phyloP scores from a whole-genome alignment of 2,797 vertebrate genomes.

The Lerista edwardsae region DNA sequence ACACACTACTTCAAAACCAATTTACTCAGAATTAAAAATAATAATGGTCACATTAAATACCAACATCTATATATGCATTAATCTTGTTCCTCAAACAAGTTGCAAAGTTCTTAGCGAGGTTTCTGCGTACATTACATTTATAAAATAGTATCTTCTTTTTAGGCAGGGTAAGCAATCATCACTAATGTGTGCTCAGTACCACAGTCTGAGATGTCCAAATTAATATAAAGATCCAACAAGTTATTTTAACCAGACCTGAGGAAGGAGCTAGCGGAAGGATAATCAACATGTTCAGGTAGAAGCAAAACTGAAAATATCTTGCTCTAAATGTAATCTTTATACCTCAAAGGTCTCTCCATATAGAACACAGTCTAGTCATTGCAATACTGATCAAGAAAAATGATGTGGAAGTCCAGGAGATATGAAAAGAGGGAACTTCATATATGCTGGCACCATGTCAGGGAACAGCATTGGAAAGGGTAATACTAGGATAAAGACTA shows the following conservation, averaged over 20 bases:
- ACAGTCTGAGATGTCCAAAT: neutral
- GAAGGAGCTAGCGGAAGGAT: neutral
- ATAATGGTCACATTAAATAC: neutral
- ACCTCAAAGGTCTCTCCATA: neutral
- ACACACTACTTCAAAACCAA: neutral
- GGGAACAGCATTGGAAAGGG: neutral
- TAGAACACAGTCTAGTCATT: neutral
- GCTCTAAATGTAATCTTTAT: neutral
- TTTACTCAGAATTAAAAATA: neutral
- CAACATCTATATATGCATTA: neutral
- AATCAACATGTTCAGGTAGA: neutral
- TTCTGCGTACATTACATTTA: neutral
- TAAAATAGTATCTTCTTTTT: neutral
- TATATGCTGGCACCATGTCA: neutral
- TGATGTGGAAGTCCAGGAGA: neutral
- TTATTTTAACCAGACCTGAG: too few relatives aligned
- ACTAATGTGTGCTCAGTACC: neutral
- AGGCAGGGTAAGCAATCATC: neutral
- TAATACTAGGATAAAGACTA: neutral
- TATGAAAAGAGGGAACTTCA: neutral
- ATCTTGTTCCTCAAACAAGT: neutral
- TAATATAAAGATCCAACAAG: neutral
- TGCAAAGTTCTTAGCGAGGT: neutral
- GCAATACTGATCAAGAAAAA: neutral
- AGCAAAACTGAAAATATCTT: neutral